Percentiles rank a stretch among this genome's conserved stretches.
phyloP scores from a whole-genome alignment of 2,797 vertebrate genomes.

The Luscinia luscinia region DNA sequence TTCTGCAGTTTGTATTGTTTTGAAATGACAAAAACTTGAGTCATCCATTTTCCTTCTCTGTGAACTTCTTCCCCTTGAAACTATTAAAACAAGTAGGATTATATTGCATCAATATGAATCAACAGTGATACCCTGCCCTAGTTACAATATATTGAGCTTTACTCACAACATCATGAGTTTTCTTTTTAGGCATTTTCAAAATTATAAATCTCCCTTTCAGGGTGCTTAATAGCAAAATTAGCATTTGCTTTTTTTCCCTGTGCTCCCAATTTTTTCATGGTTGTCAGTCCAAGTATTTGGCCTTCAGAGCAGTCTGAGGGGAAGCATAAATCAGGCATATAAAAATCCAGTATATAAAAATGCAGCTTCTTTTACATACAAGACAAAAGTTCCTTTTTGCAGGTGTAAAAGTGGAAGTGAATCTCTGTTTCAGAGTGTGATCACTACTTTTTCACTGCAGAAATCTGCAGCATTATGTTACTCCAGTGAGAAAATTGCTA shows the following conservation, averaged over 20 bases:
- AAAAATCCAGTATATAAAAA: conserved; percentile 29
- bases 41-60: conserved; percentile 2
- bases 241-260: conserved; percentile 66
- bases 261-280: conserved; percentile 59
- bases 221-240: conserved; percentile 49
- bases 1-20: conserved; percentile 54
- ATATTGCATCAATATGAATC: conserved; percentile 45
- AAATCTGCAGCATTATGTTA: background rate
- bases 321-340: conserved; percentile 48
- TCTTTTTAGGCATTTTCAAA: conserved; percentile 51
- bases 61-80: conserved; percentile 35
- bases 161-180: conserved; percentile 39
- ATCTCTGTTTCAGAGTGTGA: background rate
- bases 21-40: conserved; percentile 44
- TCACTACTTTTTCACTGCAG: background rate
- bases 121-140: background rate
- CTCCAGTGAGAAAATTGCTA: background rate
- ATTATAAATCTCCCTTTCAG: conserved; percentile 63
- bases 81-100: conserved; percentile 17
- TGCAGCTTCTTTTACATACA: background rate
- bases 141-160: conserved; percentile 40
- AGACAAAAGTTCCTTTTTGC: background rate
- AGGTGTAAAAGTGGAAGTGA: background rate
- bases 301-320: background rate
- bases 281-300: conserved; percentile 57